Conservation (phyloP, 2,888 invertebrate species). For the Sialis lutaria region DNA sequence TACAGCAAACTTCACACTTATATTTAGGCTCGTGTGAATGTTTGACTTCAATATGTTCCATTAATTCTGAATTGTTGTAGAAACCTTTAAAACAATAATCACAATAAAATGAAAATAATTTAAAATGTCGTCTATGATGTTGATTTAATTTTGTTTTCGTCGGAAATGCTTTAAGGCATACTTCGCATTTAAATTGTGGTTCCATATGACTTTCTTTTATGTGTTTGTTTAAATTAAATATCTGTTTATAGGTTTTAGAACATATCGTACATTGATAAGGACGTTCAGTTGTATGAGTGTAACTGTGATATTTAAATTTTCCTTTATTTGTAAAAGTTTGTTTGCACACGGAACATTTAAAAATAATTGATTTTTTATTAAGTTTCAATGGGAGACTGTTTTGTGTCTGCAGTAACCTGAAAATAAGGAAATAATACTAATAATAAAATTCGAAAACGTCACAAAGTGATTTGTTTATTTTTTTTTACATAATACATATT, state of each 20-base stretch:
- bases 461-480: too few relatives aligned
- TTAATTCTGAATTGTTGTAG: neutral
- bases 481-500: too few relatives aligned
- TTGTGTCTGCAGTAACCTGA: too few relatives aligned
- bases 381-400: neutral
- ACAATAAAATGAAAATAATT: neutral
- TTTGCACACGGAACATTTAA: neutral
- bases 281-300: neutral
- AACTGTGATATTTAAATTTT: neutral
- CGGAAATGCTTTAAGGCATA: conserved; percentile 5
- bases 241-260: too few relatives aligned
- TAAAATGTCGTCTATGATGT: conserved; percentile 1
- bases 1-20: neutral
- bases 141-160: neutral
- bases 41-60: neutral
- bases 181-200: neutral
- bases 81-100: neutral
- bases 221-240: too few relatives aligned
- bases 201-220: too few relatives aligned
- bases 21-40: neutral
- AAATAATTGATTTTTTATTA: neutral
- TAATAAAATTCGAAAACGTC: too few relatives aligned
- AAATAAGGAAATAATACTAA: too few relatives aligned
- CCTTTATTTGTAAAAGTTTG: neutral
- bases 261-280: neutral